Evolutionary conservation across 2,888 invertebrate genomes (phyloP).

Genomic region (Agrotis clavis): DNA sequence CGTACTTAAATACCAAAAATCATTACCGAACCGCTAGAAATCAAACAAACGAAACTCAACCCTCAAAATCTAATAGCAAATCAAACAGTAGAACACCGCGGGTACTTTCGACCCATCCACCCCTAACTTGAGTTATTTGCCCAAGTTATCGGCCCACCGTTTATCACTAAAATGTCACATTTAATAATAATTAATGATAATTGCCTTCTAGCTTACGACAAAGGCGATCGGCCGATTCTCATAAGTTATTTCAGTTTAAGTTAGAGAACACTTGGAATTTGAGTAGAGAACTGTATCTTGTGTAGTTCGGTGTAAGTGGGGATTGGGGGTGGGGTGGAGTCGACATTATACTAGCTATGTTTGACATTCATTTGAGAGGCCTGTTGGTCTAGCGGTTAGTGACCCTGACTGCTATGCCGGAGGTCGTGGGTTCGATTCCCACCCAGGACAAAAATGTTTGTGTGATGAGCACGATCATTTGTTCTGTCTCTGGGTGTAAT

Average conservation of each 20-base stretch:
- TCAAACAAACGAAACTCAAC: conserved; percentile 65
- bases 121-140: conserved; percentile 86
- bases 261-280: conserved; percentile 87
- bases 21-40: conserved; percentile 44
- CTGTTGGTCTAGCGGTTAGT: no score
- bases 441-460: no score
- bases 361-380: no score
- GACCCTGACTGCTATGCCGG: no score
- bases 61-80: conserved; percentile 74
- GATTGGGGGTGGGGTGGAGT: conserved; percentile 32
- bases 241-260: conserved; percentile 91
- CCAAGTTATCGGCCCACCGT: conserved; percentile 89
- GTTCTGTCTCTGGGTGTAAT: no score
- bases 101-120: conserved; percentile 68
- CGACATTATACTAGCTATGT: conserved; percentile 1
- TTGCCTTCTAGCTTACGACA: conserved; percentile 89
- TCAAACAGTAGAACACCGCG: conserved; percentile 76
- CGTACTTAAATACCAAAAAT: conserved; percentile 38
- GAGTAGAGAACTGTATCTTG: conserved; percentile 89
- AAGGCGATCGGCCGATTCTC: conserved; percentile 90
- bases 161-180: conserved; percentile 89
- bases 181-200: conserved; percentile 92
- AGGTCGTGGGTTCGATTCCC: no score
- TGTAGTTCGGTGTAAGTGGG: conserved; percentile 81
- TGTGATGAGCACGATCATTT: no score